These are phyloP conservation scores for Trinectes maculatus DNA, from an alignment of 2,113 vertebrate species.

Conservation along the genomic window DNA sequence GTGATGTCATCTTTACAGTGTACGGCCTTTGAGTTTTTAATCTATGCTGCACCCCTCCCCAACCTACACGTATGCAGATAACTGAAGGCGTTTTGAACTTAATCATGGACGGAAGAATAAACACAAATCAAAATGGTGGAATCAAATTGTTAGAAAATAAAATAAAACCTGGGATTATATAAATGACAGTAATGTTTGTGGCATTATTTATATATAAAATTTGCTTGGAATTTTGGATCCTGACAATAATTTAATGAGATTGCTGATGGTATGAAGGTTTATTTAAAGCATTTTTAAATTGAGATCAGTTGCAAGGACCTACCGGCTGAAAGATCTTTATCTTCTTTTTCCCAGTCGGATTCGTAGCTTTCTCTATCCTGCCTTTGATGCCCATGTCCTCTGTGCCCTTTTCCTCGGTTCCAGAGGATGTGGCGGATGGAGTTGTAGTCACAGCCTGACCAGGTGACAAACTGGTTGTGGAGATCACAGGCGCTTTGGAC, in stretches of 20 bases:
- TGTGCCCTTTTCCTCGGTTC: conserved; percentile 79
- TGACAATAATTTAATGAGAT: background rate
- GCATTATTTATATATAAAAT: no score
- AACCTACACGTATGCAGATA: no score
- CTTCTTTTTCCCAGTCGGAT: conserved; percentile 97
- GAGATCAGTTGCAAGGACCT: conserved; percentile 44
- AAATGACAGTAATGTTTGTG: no score
- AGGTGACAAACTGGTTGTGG: conserved; percentile 2
- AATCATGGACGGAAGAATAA: background rate
- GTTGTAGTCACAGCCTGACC: background rate
- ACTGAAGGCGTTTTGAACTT: background rate
- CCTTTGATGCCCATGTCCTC: conserved; percentile 97
- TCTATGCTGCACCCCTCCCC: no score
- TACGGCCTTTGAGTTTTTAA: background rate
- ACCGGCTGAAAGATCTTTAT: conserved; percentile 99
- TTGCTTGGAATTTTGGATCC: no score
- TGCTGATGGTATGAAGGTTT: no score
- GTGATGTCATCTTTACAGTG: background rate
- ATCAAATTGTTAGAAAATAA: no score
- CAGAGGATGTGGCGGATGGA: conserved; percentile 53
- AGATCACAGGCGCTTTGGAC: conserved; percentile 45
- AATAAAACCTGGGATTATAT: no score
- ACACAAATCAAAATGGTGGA: no score
- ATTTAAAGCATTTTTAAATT: background rate
- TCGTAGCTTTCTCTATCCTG: conserved; percentile 95